Evolutionary conservation across 2,113 vertebrate species (phyloP).

Genomic region (Beaufortia kweichowensis): DNA sequence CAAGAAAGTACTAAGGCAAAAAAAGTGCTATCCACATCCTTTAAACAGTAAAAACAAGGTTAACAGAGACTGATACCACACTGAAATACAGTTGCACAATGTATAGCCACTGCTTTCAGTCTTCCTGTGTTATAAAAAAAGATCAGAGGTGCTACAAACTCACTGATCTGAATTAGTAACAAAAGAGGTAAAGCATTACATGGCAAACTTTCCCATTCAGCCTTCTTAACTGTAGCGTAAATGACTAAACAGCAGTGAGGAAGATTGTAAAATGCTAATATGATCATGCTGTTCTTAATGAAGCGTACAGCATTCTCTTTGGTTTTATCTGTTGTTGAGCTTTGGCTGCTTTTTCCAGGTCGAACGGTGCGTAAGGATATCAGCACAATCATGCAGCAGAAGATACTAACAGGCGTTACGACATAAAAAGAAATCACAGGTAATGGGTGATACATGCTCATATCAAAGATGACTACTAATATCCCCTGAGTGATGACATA

Average conservation of each 20-base stretch:
- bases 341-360: not conserved
- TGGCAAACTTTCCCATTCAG: not conserved
- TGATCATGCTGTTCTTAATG: slow-evolving; percentile 21
- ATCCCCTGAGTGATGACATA: not conserved
- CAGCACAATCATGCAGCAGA: slow-evolving; percentile 3
- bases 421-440: not conserved
- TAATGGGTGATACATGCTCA: not conserved
- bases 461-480: not conserved
- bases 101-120: not conserved
- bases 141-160: not conserved
- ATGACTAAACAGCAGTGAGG: not conserved
- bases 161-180: not conserved
- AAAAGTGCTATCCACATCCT: not conserved
- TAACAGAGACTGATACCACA: not conserved
- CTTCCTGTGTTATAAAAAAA: slow-evolving; percentile 27
- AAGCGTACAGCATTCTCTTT: slow-evolving; percentile 30
- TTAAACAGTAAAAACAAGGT: not conserved
- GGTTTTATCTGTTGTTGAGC: slow-evolving; percentile 18
- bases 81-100: not conserved
- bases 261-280: not conserved
- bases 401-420: not conserved
- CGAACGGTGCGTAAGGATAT: not conserved
- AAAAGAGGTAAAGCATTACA: slow-evolving; percentile 15
- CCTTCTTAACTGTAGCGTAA: not conserved
- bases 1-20: too few relatives aligned